Percentiles rank a stretch among this genome's conserved stretches.
phyloP scores from a whole-genome alignment of 2,888 invertebrate genomes.

The Sceliomorpha sp. region DNA sequence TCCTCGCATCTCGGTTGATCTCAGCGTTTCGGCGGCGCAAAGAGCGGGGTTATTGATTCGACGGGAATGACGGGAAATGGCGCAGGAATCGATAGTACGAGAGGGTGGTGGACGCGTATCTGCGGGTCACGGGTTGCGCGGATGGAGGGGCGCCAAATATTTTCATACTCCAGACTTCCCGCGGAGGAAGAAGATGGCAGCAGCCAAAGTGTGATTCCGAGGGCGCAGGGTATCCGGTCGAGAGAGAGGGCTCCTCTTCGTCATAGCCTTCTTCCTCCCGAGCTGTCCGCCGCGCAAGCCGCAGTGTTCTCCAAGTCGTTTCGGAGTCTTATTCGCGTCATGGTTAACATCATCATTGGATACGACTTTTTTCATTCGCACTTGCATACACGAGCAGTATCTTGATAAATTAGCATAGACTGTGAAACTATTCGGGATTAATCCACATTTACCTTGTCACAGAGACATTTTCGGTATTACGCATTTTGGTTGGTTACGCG shows the following conservation, averaged over 20 bases:
- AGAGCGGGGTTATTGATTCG: conserved; percentile 71
- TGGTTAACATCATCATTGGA: conserved; percentile 26
- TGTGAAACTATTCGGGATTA: no score
- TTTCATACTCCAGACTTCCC: conserved; percentile 78
- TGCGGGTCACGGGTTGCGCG: conserved; percentile 54
- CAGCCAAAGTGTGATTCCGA: conserved; percentile 73
- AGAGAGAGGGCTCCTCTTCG: conserved; percentile 63
- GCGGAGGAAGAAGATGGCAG: conserved; percentile 79
- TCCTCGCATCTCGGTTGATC: conserved; percentile 54
- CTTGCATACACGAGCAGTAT: conserved; percentile 2
- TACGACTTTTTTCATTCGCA: conserved; percentile 25
- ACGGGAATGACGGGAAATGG: conserved; percentile 78
- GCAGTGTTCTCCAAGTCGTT: conserved; percentile 60
- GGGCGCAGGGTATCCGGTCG: conserved; percentile 51
- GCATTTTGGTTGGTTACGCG: no score
- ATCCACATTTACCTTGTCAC: no score
- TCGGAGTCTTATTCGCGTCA: conserved; percentile 55
- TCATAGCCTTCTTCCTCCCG: conserved; percentile 44
- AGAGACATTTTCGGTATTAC: no score
- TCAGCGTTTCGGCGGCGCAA: conserved; percentile 49
- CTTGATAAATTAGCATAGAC: neutral
- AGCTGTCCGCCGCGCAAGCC: conserved; percentile 59
- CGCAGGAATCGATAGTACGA: conserved; percentile 77
- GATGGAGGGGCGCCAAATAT: conserved; percentile 72
- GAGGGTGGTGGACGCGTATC: conserved; percentile 65